These are phyloP conservation scores for Atherinosoma microstoma DNA, from an alignment of 2,797 vertebrate species.

Conservation along the genomic window DNA sequence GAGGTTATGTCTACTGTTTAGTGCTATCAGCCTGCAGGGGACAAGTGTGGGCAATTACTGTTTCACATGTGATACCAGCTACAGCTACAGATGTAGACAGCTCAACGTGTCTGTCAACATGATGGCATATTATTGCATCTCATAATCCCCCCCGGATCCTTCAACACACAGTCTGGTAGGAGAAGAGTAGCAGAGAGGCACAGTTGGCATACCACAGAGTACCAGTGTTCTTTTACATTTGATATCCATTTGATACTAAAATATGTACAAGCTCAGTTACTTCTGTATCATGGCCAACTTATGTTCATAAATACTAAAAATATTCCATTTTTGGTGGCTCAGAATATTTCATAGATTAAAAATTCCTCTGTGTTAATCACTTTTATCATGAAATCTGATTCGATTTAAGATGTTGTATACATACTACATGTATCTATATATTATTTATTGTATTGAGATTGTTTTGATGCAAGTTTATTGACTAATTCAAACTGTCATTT, in stretches of 20 bases:
- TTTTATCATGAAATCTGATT: not conserved
- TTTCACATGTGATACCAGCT: slow-evolving; percentile 43
- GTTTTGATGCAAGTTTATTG: slow-evolving; percentile 4
- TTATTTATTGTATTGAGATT: not conserved
- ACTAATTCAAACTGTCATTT: slow-evolving; percentile 46
- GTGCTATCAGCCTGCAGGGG: slow-evolving; percentile 23
- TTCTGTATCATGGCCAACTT: not conserved
- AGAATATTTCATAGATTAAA: slow-evolving; percentile 4
- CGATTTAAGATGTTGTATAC: not conserved
- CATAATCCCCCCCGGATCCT: slow-evolving; percentile 66
- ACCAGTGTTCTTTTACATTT: slow-evolving; percentile 30
- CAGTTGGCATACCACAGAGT: slow-evolving; percentile 15
- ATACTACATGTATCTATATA: not conserved
- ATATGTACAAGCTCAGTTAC: slow-evolving; percentile 13
- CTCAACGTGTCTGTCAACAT: slow-evolving; percentile 66
- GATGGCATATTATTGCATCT: slow-evolving; percentile 62
- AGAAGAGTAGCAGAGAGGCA: slow-evolving; percentile 28
- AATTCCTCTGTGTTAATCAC: not conserved
- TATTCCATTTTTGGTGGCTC: not conserved
- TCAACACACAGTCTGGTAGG: slow-evolving; percentile 49
- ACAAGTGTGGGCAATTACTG: slow-evolving; percentile 40
- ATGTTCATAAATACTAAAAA: slow-evolving; percentile 14
- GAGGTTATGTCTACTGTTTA: slow-evolving; percentile 22
- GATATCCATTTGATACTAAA: slow-evolving; percentile 1
- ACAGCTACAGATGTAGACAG: slow-evolving; percentile 60